phyloP scores from a whole-genome alignment of 2,888 invertebrate genomes.

The Synanthedon formicaeformis region DNA sequence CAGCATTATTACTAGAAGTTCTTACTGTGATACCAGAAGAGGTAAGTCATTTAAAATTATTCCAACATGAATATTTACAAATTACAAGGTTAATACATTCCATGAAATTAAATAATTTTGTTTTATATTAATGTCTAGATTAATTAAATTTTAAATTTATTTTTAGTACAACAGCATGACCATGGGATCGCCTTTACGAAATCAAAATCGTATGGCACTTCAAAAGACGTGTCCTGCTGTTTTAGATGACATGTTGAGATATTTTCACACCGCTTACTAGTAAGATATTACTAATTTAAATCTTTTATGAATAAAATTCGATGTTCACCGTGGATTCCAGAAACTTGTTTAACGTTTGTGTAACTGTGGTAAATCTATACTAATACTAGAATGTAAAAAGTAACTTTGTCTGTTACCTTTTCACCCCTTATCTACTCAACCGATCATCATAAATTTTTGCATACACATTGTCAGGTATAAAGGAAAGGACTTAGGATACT shows the following conservation, averaged over 20 bases:
- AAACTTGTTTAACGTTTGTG: no score
- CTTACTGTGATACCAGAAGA: constrained; percentile 90
- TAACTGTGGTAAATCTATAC: no score
- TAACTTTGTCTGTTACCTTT: no score
- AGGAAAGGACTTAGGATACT: no score
- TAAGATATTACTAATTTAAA: constrained; percentile 17
- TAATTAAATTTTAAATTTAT: neutral
- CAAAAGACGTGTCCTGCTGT: constrained; percentile 54
- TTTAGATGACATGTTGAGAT: constrained; percentile 52
- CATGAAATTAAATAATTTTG: neutral
- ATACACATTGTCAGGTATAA: no score
- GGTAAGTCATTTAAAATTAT: constrained; percentile 59
- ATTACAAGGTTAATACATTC: constrained; percentile 6
- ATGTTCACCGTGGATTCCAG: no score
- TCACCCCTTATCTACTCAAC: no score
- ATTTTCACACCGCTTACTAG: constrained; percentile 50
- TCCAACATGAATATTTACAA: no score
- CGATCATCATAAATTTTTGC: no score
- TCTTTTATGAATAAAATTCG: neutral
- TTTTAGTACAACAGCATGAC: constrained; percentile 61
- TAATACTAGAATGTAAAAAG: no score
- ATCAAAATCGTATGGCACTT: constrained; percentile 41
- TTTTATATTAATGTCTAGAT: neutral
- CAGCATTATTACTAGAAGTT: constrained; percentile 78
- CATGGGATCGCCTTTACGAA: constrained; percentile 48